phyloP scores from a whole-genome alignment of 2,113 vertebrate species.

The Mus pahari region DNA sequence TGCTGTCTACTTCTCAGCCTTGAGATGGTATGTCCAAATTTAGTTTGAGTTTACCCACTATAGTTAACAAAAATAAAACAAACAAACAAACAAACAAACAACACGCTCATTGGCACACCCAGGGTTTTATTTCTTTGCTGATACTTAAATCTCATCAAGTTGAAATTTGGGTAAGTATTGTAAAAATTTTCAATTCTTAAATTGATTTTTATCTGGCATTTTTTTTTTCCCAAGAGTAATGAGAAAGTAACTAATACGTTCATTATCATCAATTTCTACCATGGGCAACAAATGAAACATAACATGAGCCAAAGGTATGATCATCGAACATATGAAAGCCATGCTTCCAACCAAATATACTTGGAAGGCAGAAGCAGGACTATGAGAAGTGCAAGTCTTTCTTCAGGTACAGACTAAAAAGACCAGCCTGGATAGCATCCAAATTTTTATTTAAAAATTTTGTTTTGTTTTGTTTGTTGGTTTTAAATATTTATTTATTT shows the following conservation, averaged over 20 bases:
- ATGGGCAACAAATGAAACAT: background rate
- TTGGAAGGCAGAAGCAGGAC: background rate
- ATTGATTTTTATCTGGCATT: background rate
- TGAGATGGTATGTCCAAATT: background rate
- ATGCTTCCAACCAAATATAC: background rate
- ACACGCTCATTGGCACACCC: too few species aligned
- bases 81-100: too few species aligned
- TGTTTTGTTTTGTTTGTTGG: too few species aligned
- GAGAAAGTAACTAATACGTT: background rate
- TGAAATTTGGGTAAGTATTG: background rate
- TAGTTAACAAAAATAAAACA: too few species aligned
- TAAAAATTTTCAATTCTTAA: background rate
- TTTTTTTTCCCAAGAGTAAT: background rate
- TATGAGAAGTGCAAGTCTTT: background rate
- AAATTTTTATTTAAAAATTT: too few species aligned
- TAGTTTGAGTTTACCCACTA: background rate
- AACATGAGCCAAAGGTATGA: background rate
- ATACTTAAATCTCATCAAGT: background rate
- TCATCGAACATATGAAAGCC: background rate
- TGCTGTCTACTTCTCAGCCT: background rate
- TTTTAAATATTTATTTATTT: too few species aligned
- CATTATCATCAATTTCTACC: background rate
- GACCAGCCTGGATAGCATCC: background rate
- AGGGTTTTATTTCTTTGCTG: background rate
- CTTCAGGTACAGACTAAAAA: background rate